A percentile compares a stretch with the other conserved stretches of the same genome.
These are phyloP conservation scores for Carposina sasakii DNA, from an alignment of 1,140 invertebrate species.

Conservation along the genomic window DNA sequence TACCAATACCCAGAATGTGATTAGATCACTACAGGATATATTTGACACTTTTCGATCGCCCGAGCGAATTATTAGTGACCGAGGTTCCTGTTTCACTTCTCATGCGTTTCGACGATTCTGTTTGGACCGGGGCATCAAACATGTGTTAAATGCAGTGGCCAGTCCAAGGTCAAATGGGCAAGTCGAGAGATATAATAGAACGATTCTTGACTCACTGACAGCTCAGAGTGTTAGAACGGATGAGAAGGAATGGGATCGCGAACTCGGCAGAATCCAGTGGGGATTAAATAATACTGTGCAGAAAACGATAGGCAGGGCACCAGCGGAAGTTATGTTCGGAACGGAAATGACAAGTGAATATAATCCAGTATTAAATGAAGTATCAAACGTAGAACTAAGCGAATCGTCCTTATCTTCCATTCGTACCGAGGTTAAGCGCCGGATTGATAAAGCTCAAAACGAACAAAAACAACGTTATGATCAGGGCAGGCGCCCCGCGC, in stretches of 20 bases:
- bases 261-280: conserved; percentile 8
- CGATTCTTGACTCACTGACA: not conserved
- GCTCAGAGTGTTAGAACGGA: conserved; percentile 2
- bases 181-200: conserved; percentile 12
- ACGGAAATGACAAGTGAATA: not conserved
- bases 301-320: not conserved
- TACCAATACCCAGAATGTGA: not conserved
- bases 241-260: conserved; percentile 7
- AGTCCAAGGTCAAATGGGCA: conserved; percentile 11
- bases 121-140: not conserved
- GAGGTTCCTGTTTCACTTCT: conserved; percentile 6
- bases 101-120: not conserved
- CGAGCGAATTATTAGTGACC: conserved; percentile 4
- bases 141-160: conserved; percentile 10
- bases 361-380: not conserved
- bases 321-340: conserved; percentile 5
- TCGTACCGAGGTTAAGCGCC: too few species aligned
- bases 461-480: conserved; percentile 5
- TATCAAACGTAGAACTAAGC: too few species aligned
- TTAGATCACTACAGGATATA: not conserved
- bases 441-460: too few species aligned
- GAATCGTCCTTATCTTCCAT: too few species aligned
- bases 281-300: conserved; percentile 11
- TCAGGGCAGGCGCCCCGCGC: not conserved
- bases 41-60: conserved; percentile 5